Conservation (phyloP, 2,113 vertebrate species). For the Ceuthmochares aereus region DNA sequence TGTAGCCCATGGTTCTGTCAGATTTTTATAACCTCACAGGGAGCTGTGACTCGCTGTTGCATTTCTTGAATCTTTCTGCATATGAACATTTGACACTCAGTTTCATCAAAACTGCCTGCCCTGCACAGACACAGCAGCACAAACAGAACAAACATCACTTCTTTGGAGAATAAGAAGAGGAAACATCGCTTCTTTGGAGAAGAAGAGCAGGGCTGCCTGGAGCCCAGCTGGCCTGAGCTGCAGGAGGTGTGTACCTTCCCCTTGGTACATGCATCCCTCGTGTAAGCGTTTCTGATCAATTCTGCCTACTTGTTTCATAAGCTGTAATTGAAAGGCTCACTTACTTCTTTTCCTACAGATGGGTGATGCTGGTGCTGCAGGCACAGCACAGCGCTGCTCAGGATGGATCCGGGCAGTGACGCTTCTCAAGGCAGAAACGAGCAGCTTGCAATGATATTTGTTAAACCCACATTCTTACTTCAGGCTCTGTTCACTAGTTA, state of each 20-base stretch:
- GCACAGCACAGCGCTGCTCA: background rate
- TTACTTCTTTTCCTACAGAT: background rate
- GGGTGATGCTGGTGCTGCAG: background rate
- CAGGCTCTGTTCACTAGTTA: background rate
- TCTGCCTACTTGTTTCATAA: background rate
- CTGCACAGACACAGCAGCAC: background rate
- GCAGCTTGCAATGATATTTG: background rate
- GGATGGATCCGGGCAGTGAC: background rate
- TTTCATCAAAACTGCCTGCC: background rate
- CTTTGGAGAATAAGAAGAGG: background rate
- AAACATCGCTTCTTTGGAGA: no score
- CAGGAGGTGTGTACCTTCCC: background rate
- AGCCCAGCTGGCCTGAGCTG: background rate
- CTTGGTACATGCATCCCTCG: background rate
- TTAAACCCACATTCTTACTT: background rate
- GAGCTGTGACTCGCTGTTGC: background rate
- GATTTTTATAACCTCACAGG: rapidly evolving
- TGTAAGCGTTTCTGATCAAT: rapidly evolving
- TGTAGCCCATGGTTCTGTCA: background rate
- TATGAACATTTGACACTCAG: rapidly evolving
- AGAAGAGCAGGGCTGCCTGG: background rate
- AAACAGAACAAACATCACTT: background rate
- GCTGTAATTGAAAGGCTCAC: background rate
- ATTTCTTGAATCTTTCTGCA: background rate
- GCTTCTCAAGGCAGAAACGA: background rate